Conservation (phyloP, 2,797 vertebrate species). For the Rhabdophis nuchalis region DNA sequence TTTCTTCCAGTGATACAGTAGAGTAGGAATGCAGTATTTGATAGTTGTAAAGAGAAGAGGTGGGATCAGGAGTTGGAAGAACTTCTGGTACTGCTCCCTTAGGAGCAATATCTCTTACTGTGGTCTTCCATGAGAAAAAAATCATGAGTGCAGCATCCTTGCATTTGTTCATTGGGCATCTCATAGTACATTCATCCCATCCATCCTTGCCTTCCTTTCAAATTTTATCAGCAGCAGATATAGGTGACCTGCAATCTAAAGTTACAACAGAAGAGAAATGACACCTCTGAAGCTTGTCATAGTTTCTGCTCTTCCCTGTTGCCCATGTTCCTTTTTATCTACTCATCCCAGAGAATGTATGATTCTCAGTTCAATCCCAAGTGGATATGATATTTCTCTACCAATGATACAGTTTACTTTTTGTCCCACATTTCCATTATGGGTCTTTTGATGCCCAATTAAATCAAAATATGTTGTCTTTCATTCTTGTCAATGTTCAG, state of each 20-base stretch:
- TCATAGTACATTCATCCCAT: conserved; percentile 13
- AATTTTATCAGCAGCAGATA: conserved; percentile 23
- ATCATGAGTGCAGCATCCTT: conserved; percentile 4
- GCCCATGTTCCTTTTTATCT: too few relatives aligned
- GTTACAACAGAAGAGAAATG: background rate
- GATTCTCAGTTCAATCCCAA: background rate
- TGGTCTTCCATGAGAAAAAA: background rate
- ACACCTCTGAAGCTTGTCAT: background rate
- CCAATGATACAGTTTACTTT: background rate
- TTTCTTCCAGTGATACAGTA: background rate
- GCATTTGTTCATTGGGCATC: conserved; percentile 20
- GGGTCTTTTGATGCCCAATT: background rate
- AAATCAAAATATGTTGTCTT: background rate
- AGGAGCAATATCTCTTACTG: background rate
- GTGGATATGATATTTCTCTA: background rate
- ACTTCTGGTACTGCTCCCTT: background rate
- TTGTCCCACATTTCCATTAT: background rate
- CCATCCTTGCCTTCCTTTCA: background rate
- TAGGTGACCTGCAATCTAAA: background rate
- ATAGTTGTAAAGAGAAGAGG: background rate
- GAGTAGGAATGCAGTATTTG: background rate
- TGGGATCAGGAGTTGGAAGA: background rate
- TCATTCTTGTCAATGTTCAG: background rate
- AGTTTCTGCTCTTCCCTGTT: background rate
- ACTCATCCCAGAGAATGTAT: background rate